Percentiles rank a stretch among this genome's conserved stretches.
These are phyloP conservation scores for Labia minor DNA, from an alignment of 2,888 invertebrate species.

Conservation along the genomic window DNA sequence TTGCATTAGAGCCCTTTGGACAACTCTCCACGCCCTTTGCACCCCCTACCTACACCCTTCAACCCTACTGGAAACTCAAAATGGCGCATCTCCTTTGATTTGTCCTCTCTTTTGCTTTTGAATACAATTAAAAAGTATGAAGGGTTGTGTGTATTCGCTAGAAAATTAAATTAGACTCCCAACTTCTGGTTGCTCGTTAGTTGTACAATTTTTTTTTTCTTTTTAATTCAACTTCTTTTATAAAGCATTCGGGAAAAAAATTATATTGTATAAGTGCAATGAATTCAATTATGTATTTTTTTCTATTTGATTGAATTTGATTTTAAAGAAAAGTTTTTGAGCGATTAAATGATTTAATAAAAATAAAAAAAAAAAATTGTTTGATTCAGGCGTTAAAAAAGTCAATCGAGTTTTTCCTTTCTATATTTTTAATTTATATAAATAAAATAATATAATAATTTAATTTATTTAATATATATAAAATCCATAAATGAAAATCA, in stretches of 20 bases:
- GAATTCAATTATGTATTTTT: background rate
- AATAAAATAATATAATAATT: too few relatives aligned
- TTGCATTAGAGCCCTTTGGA: background rate
- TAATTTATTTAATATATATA: too few relatives aligned
- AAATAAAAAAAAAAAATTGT: too few relatives aligned
- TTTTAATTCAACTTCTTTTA: background rate
- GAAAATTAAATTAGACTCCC: constrained; percentile 1
- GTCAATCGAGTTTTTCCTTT: too few relatives aligned
- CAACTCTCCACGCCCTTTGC: too few relatives aligned
- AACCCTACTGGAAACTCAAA: background rate
- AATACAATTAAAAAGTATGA: constrained; percentile 1
- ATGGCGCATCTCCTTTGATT: constrained; percentile 5
- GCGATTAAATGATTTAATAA: too few relatives aligned
- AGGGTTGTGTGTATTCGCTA: background rate
- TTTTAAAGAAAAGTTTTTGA: too few relatives aligned
- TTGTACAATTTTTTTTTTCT: background rate
- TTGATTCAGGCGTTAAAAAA: too few relatives aligned
- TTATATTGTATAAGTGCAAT: background rate
- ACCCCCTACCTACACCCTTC: background rate
- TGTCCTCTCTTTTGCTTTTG: background rate
- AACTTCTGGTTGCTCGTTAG: constrained; percentile 5
- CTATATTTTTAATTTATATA: too few relatives aligned
- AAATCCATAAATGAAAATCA: too few relatives aligned
- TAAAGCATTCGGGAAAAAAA: background rate
- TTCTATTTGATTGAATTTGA: too few relatives aligned